Percentiles rank a stretch among this genome's conserved stretches.
phyloP scores from a whole-genome alignment of 2,113 vertebrate species.

The Brachyhypopomus occidentalis region DNA sequence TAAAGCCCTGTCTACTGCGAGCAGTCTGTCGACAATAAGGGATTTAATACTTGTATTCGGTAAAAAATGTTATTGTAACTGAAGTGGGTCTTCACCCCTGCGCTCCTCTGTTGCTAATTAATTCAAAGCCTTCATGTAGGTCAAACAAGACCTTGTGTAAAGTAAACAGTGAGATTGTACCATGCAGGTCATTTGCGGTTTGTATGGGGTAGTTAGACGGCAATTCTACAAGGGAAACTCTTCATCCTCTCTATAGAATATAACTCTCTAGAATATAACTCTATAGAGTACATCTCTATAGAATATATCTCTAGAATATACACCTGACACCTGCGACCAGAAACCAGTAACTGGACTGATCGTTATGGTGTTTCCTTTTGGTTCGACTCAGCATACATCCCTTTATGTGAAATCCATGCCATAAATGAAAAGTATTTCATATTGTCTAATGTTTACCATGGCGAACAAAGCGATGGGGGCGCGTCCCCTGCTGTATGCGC shows the following conservation, averaged over 20 bases:
- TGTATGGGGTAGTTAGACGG: not conserved
- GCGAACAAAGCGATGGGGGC: not conserved
- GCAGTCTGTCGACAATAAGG: not conserved
- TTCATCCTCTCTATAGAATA: no score
- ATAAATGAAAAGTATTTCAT: not conserved
- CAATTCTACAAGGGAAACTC: not conserved
- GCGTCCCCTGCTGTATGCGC: conserved; percentile 14
- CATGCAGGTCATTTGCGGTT: not conserved
- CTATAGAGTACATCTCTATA: no score
- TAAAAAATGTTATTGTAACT: not conserved
- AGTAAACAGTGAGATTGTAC: no score
- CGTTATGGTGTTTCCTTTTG: no score
- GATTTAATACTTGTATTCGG: not conserved
- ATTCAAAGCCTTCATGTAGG: not conserved
- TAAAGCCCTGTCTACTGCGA: conserved; percentile 15
- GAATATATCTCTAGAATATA: no score
- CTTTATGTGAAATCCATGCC: not conserved
- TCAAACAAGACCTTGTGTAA: not conserved
- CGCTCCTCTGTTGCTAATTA: not conserved
- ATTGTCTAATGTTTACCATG: not conserved
- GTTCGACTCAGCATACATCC: no score
- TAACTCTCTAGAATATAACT: no score
- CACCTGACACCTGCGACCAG: no score
- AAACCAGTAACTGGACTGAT: no score
- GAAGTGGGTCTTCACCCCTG: not conserved